Percentiles rank a stretch among this genome's conserved stretches.
These are phyloP conservation scores for Scolopax bukidnonensis DNA, from an alignment of 2,797 vertebrate genomes.

Conservation along the genomic window DNA sequence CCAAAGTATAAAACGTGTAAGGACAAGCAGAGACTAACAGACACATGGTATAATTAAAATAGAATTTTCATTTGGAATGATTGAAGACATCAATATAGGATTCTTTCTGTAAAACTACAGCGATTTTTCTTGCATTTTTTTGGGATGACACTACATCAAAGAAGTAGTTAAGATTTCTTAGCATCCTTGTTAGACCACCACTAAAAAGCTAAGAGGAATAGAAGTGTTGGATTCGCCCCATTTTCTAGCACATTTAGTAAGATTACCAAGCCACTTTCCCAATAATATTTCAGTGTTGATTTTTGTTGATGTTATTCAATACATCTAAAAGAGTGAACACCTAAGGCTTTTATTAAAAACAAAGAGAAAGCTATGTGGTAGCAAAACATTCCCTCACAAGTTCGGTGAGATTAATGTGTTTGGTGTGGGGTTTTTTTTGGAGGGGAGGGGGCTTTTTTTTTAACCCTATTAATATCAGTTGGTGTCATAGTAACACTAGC, in stretches of 20 bases:
- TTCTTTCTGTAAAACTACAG: background rate
- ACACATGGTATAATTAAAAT: background rate
- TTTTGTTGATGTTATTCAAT: background rate
- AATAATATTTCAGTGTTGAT: background rate
- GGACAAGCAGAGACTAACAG: background rate
- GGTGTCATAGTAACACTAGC: background rate
- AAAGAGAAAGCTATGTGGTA: background rate
- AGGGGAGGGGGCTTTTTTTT: rapidly evolving
- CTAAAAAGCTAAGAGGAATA: background rate
- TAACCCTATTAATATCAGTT: background rate
- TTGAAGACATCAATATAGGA: background rate
- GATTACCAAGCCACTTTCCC: background rate
- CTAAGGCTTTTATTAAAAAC: background rate
- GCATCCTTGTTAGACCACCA: background rate
- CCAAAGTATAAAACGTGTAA: background rate
- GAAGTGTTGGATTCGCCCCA: background rate
- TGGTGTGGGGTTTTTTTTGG: background rate
- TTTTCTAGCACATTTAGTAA: background rate
- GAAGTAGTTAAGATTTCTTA: background rate
- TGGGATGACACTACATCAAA: background rate
- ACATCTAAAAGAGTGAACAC: background rate
- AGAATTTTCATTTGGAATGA: background rate
- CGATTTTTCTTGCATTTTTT: background rate
- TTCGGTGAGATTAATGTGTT: background rate
- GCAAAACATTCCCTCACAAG: background rate